Percentiles rank a stretch among this genome's conserved stretches.
phyloP scores from a whole-genome alignment of 2,797 vertebrate species.

The Coilia nasus region DNA sequence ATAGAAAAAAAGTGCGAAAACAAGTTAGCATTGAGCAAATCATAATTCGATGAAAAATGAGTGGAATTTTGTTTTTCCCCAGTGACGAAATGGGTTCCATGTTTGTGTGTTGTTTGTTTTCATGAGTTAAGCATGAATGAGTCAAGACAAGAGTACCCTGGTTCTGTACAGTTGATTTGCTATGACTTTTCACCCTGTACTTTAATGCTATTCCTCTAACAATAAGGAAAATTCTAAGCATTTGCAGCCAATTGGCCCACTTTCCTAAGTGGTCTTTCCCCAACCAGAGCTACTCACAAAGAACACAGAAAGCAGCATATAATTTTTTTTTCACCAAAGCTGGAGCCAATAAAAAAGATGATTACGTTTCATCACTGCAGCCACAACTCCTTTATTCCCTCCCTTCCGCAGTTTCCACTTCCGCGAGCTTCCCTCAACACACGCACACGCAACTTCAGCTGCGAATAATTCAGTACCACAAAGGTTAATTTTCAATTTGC shows the following conservation, averaged over 20 bases:
- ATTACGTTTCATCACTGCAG: constrained; percentile 53
- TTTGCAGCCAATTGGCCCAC: not conserved
- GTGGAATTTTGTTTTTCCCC: constrained; percentile 59
- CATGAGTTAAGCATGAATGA: not conserved
- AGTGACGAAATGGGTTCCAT: constrained; percentile 29
- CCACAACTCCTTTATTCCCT: constrained; percentile 25
- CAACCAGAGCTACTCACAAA: not conserved
- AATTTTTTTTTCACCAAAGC: not conserved
- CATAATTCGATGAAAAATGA: constrained; percentile 69
- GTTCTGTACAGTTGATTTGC: not conserved
- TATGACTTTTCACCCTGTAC: too few relatives aligned
- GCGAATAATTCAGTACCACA: constrained; percentile 73
- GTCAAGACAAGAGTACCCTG: not conserved
- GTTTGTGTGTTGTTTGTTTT: constrained; percentile 18
- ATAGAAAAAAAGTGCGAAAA: not conserved
- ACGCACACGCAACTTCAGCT: constrained; percentile 60
- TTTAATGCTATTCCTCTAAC: not conserved
- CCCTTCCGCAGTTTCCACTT: constrained; percentile 45
- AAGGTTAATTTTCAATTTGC: constrained; percentile 88
- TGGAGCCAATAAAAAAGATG: constrained; percentile 34
- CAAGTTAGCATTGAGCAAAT: constrained; percentile 46
- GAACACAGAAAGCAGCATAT: not conserved
- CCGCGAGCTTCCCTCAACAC: constrained; percentile 41
- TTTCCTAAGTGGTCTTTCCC: not conserved
- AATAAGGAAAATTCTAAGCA: not conserved